Percentiles rank a stretch among this genome's conserved stretches.
phyloP scores from a whole-genome alignment of 2,888 invertebrate species.

The Eupithecia subfuscata region DNA sequence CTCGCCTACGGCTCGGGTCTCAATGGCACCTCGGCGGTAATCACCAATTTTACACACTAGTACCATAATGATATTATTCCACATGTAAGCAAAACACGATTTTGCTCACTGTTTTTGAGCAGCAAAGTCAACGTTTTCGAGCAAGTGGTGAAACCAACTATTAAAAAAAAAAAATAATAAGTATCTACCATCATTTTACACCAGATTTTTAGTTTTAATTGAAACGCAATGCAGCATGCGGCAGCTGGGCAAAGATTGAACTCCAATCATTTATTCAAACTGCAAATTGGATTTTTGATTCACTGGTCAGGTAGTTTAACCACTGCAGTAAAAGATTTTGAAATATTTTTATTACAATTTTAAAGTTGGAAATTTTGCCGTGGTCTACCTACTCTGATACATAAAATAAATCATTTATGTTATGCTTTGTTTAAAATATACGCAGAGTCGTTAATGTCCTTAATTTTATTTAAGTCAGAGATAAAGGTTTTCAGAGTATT shows the following conservation, averaged over 20 bases:
- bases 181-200: no score
- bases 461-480: neutral
- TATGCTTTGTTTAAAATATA: neutral
- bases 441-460: neutral
- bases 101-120: no score
- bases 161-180: no score
- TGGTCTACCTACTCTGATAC: no score
- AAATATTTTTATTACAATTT: neutral
- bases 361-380: neutral
- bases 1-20: no score
- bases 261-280: neutral
- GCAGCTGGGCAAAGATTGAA: neutral
- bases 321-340: neutral
- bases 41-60: no score
- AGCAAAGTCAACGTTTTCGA: no score
- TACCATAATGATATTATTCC: no score
- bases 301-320: neutral
- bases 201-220: neutral
- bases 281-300: conserved; percentile 4
- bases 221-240: neutral
- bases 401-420: neutral
- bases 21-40: no score
- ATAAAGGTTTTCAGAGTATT: neutral
- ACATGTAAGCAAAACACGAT: no score
- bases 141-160: no score